These are phyloP conservation scores for Alectura lathami DNA, from an alignment of 2,113 vertebrate species.

Conservation along the genomic window DNA sequence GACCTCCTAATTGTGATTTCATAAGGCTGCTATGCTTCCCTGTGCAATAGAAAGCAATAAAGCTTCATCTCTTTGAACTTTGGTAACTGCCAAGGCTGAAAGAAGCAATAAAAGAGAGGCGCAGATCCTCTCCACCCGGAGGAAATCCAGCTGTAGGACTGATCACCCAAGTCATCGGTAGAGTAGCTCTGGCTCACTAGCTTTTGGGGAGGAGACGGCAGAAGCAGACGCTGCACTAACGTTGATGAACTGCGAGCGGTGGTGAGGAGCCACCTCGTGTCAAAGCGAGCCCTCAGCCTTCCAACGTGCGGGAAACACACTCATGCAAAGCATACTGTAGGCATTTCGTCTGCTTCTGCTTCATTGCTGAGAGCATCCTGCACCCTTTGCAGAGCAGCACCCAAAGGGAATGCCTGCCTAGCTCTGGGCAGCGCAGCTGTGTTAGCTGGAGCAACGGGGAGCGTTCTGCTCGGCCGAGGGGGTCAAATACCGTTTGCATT, in stretches of 20 bases:
- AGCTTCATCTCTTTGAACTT: constrained; percentile 54
- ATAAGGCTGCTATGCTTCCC: background rate
- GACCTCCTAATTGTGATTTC: constrained; percentile 34
- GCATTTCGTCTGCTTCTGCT: background rate
- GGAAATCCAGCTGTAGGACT: background rate
- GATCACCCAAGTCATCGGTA: background rate
- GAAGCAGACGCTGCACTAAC: too few relatives aligned
- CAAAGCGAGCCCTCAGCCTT: background rate
- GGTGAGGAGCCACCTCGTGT: background rate
- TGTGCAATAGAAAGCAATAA: constrained; percentile 25
- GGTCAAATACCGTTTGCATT: background rate
- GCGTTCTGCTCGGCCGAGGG: background rate
- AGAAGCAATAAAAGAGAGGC: background rate
- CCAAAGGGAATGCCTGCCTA: background rate
- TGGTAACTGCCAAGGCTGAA: background rate
- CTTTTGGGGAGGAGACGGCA: background rate
- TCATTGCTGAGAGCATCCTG: background rate
- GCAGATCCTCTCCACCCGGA: background rate
- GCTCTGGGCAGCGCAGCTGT: background rate
- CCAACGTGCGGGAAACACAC: background rate
- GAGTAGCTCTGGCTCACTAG: background rate
- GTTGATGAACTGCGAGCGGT: background rate
- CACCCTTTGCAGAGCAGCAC: background rate
- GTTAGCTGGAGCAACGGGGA: background rate
- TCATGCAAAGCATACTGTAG: background rate